A percentile compares a stretch with the other conserved stretches of the same genome.
These are phyloP conservation scores for Lomographa bimaculata DNA, from an alignment of 2,888 invertebrate genomes.

Conservation along the genomic window DNA sequence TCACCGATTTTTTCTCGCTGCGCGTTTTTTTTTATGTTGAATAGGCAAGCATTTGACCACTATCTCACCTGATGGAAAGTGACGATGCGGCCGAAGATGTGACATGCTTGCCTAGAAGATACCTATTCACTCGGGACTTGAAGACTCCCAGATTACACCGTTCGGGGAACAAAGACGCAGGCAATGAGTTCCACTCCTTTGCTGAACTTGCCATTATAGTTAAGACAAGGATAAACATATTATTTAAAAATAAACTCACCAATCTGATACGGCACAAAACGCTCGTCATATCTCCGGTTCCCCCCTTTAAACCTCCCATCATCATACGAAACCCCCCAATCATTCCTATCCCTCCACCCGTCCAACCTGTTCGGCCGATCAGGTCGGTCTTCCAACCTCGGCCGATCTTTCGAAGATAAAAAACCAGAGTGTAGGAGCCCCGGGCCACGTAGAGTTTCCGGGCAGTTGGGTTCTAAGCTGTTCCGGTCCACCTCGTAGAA, in stretches of 20 bases:
- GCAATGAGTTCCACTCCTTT: no score
- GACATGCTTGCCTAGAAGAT: no score
- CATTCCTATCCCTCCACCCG: slow-evolving; percentile 51
- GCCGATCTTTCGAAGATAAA: slow-evolving; percentile 57
- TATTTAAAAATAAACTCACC: slow-evolving; percentile 59
- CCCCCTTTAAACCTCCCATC: slow-evolving; percentile 44
- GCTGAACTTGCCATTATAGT: no score
- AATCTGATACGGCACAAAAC: slow-evolving; percentile 82
- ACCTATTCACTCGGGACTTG: no score
- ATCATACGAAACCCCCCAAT: slow-evolving; percentile 48
- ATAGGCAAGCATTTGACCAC: no score
- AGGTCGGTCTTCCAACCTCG: slow-evolving; percentile 42
- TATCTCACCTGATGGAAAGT: no score
- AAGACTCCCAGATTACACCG: no score
- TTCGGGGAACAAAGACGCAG: no score
- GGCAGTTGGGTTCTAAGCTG: slow-evolving; percentile 85
- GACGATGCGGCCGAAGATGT: no score
- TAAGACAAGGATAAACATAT: no score
- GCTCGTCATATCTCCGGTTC: slow-evolving; percentile 58
- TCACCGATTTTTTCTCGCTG: no score
- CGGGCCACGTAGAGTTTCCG: slow-evolving; percentile 63
- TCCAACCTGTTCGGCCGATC: slow-evolving; percentile 30
- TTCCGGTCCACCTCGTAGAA: slow-evolving; percentile 91
- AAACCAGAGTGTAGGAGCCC: slow-evolving; percentile 72
- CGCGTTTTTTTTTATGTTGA: no score